Conservation (phyloP, 2,113 vertebrate species). For the Danionella cerebrum region DNA sequence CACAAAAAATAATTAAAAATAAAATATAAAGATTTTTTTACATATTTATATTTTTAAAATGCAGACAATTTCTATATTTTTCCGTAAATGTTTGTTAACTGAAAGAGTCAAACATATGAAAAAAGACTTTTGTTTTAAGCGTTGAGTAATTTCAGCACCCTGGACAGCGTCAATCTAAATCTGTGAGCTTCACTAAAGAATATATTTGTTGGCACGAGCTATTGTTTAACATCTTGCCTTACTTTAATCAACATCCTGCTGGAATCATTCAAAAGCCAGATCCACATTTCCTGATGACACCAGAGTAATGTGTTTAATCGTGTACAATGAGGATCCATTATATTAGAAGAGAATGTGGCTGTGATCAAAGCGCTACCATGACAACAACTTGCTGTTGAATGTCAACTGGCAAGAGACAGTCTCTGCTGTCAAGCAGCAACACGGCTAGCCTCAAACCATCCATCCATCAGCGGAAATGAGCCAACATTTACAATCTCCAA, state of each 20-base stretch:
- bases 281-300: neutral
- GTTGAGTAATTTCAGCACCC: neutral
- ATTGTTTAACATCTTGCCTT: neutral
- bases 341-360: neutral
- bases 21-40: neutral
- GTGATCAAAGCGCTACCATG: constrained; percentile 19
- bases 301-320: constrained; percentile 19
- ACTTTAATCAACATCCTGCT: neutral
- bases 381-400: neutral
- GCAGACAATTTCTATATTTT: no score
- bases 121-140: no score
- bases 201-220: neutral
- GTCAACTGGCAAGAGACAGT: neutral
- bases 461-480: neutral
- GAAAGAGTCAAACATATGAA: no score
- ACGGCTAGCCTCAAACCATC: neutral
- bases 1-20: no score
- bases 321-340: constrained; percentile 3
- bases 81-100: no score
- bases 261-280: neutral
- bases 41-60: neutral
- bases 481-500: neutral
- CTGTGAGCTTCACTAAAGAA: neutral
- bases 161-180: neutral
- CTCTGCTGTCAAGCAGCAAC: neutral